A percentile compares a stretch with the other conserved stretches of the same genome.
Evolutionary conservation across 2,113 vertebrate species (phyloP).

Genomic region (Lota lota): DNA sequence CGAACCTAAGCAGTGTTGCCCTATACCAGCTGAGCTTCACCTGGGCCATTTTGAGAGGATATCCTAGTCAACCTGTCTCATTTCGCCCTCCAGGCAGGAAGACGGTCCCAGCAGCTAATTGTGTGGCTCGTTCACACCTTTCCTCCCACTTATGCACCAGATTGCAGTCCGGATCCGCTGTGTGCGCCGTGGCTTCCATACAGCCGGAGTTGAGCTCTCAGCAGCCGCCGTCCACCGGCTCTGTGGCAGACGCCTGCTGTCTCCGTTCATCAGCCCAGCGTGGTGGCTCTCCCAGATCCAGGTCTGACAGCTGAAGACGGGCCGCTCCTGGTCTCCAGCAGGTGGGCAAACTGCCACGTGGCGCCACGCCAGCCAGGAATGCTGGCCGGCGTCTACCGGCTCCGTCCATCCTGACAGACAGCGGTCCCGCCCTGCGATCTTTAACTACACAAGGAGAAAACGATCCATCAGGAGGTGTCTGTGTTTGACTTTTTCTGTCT

Average conservation of each 20-base stretch:
- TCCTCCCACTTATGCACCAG: too few relatives aligned
- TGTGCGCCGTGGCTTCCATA: slow-evolving; percentile 21
- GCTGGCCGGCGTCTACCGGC: neutral
- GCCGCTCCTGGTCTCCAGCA: too few relatives aligned
- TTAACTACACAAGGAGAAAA: neutral
- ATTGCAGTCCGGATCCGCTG: too few relatives aligned
- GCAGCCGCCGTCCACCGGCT: neutral
- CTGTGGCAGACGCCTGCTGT: too few relatives aligned
- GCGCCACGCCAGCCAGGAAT: neutral
- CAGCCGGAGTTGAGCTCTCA: neutral
- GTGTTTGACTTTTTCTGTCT: neutral
- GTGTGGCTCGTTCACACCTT: too few relatives aligned
- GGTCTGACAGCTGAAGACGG: too few relatives aligned
- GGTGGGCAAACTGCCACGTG: too few relatives aligned
- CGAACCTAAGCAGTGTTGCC: neutral
- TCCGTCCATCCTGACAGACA: too few relatives aligned
- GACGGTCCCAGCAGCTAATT: too few relatives aligned
- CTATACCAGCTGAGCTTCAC: neutral
- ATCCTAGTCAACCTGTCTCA: too few relatives aligned
- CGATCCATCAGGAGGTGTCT: neutral
- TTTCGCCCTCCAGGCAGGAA: too few relatives aligned
- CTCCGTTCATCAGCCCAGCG: too few relatives aligned
- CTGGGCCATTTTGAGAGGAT: neutral
- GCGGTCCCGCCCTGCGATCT: neutral
- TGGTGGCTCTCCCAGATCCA: neutral